phyloP scores from a whole-genome alignment of 1,140 invertebrate genomes.

The Microplitis mediator region DNA sequence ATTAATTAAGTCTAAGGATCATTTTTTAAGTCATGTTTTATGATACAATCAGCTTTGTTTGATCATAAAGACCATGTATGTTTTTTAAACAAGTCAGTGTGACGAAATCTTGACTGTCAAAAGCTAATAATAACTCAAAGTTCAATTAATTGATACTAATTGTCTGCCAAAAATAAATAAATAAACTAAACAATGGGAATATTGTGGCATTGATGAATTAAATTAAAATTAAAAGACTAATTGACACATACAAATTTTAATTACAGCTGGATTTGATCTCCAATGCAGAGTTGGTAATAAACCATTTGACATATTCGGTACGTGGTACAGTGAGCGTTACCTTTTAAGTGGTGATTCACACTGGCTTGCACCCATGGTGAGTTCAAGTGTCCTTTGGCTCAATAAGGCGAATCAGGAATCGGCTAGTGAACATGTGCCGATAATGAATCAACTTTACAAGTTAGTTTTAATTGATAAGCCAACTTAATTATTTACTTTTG shows the following conservation, averaged over 20 bases:
- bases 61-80: too few species aligned
- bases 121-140: not conserved
- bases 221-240: not conserved
- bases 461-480: conserved; percentile 27
- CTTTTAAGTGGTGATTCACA: conserved; percentile 81
- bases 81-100: too few species aligned
- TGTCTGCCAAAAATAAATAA: not conserved
- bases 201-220: not conserved
- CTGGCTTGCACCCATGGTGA: conserved; percentile 81
- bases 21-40: not conserved
- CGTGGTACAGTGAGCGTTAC: conserved; percentile 86
- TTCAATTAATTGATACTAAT: not conserved
- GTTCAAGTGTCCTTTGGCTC: conserved; percentile 80
- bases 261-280: conserved; percentile 71
- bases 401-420: conserved; percentile 84
- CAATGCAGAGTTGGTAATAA: conserved; percentile 85
- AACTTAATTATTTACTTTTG: conserved; percentile 4
- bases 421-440: conserved; percentile 80
- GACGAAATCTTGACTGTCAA: not conserved
- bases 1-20: not conserved
- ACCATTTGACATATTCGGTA: conserved; percentile 88
- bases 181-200: not conserved
- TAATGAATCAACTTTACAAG: conserved; percentile 78
- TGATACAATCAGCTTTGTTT: not conserved
- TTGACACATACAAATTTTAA: conserved; percentile 3